Evolutionary conservation across 2,888 invertebrate genomes (phyloP), one percentile per base, ranked within the genome.

Genomic region (Drosophila colorata): DNA sequence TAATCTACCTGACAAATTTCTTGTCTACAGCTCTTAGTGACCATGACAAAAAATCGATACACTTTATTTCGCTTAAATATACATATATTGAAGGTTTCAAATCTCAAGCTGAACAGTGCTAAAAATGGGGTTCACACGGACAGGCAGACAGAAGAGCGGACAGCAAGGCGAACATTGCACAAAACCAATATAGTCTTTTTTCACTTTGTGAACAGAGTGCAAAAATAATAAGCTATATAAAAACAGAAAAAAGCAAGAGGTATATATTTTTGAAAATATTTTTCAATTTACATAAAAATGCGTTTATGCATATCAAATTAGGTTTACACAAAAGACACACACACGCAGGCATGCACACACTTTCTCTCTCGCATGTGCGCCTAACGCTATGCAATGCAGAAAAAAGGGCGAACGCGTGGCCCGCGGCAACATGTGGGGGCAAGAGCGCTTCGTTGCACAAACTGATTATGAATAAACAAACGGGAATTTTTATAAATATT

Each of bases 391-490:
- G 84, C 84, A 86, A 66, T 65, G 46, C 14, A 4, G 8, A 43
- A 63, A 65, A 79, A 23, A 35, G 44, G 64, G 44, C 43, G 56
- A 37, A 63, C 57, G 55, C 49, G 18, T 58, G 55, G 35, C 69
- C 56, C 64, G 68, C 60, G 65, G 72, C 69, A 16, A 28, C 46
- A 51, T 28, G 28, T 43, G 35, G 41, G 4, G 14, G 64, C 64
- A 64, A 51, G 28, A 51, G 28, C 72, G 74, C 77, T 70, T 76
- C 73, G 78, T 69, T 83, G 88, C 86, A 85, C 82, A 86, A 89
- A 86, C 88, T 89, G 89, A 87, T 88, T 90, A 90, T 88, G 89
- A 88, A 88, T 88, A 88, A 86, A 88, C 89, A 88, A 88, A 84
- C 77, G 78, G 69, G 73, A 78, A 81, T 76, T 80, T 83, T 56